Percentiles rank a stretch among this genome's conserved stretches.
Conservation (phyloP, 2,888 invertebrate species). For the Caenorhabditis sp. region DNA sequence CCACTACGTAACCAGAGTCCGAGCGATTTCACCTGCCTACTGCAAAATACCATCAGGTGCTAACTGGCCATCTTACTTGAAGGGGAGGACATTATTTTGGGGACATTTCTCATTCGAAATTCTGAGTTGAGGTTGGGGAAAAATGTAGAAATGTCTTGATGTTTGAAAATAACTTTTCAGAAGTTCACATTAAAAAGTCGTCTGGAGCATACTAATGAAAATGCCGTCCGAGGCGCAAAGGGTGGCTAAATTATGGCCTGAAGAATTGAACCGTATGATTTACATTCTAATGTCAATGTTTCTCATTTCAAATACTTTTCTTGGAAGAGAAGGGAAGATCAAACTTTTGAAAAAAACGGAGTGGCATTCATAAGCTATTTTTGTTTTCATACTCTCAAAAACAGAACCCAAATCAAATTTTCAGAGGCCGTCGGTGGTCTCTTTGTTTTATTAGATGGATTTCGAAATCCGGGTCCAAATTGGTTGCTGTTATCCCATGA, state of each 20-base stretch:
- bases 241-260: too few species aligned
- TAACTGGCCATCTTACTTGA: neutral
- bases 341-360: neutral
- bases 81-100: slow-evolving; percentile 23
- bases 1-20: slow-evolving; percentile 20
- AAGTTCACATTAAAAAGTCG: too few species aligned
- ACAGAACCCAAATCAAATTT: slow-evolving; percentile 6
- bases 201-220: too few species aligned
- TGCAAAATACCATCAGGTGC: slow-evolving; percentile 28
- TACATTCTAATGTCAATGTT: too few species aligned
- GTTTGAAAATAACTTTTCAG: too few species aligned
- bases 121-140: neutral
- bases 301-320: too few species aligned
- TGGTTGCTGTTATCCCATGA: neutral
- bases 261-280: too few species aligned
- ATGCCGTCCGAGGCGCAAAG: too few species aligned
- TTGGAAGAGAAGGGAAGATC: neutral
- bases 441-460: neutral
- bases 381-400: slow-evolving; percentile 9
- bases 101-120: slow-evolving; percentile 3
- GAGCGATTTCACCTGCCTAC: slow-evolving; percentile 35
- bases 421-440: neutral
- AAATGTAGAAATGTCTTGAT: too few species aligned
- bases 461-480: neutral
- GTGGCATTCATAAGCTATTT: neutral